Percentiles rank a stretch among this genome's conserved stretches.
phyloP scores from a whole-genome alignment of 1,140 invertebrate species.

The Chymomyza costata region DNA sequence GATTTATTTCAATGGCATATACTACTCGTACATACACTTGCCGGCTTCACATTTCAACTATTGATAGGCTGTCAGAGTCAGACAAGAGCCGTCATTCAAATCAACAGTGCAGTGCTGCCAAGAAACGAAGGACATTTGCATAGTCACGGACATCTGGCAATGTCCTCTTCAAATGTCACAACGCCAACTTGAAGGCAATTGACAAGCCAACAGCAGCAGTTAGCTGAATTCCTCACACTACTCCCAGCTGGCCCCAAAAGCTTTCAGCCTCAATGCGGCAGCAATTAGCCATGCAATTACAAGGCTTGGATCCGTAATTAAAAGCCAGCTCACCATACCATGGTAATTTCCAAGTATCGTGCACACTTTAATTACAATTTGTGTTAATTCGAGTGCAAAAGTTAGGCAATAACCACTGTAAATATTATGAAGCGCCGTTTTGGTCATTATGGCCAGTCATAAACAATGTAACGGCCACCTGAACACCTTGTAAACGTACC shows the following conservation, averaged over 20 bases:
- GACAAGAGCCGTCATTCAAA: conserved; percentile 10
- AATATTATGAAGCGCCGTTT: conserved; percentile 27
- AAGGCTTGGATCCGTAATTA: conserved; percentile 21
- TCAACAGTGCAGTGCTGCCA: not conserved
- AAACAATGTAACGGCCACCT: conserved; percentile 35
- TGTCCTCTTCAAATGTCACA: conserved; percentile 1
- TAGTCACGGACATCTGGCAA: conserved; percentile 10
- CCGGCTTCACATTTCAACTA: not conserved
- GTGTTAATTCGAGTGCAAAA: conserved; percentile 49
- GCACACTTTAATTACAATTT: conserved; percentile 57
- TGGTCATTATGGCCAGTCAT: conserved; percentile 54
- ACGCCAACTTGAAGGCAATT: not conserved
- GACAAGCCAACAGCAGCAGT: not conserved
- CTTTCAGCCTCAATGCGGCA: conserved; percentile 1
- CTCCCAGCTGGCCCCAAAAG: too few species aligned
- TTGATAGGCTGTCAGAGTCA: not conserved
- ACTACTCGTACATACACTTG: not conserved
- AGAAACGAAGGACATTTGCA: conserved; percentile 24
- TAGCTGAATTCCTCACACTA: conserved; percentile 4
- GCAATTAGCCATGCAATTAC: conserved; percentile 27
- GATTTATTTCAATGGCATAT: too few species aligned
- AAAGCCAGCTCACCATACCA: conserved; percentile 9
- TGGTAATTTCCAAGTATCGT: conserved; percentile 41
- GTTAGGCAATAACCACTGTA: conserved; percentile 39
- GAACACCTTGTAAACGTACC: conserved; percentile 4